phyloP scores from a whole-genome alignment of 2,888 invertebrate genomes.

The Sphecodes monilicornis region DNA sequence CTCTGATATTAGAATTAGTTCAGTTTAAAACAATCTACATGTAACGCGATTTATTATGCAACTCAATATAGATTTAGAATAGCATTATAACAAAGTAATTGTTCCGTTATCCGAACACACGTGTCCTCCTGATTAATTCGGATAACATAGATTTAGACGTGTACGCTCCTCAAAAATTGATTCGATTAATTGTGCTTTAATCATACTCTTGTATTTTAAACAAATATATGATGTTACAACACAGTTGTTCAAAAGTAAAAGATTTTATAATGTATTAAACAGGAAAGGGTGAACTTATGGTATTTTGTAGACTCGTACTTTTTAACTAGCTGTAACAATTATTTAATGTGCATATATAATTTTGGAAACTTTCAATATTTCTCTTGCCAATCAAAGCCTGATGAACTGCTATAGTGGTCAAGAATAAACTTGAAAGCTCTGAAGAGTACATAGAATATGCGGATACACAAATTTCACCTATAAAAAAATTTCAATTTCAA shows the following conservation, averaged over 20 bases:
- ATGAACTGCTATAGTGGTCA: too few relatives aligned
- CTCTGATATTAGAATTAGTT: not conserved
- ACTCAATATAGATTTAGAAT: not conserved
- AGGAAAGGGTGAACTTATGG: not conserved
- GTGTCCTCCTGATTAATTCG: too few relatives aligned
- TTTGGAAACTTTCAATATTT: not conserved
- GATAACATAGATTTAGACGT: too few relatives aligned
- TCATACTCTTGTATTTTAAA: not conserved
- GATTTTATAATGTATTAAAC: not conserved
- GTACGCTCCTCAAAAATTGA: not conserved
- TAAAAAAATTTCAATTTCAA: not conserved
- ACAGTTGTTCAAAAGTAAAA: not conserved
- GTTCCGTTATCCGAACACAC: not conserved
- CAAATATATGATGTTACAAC: too few relatives aligned
- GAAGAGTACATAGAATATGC: not conserved
- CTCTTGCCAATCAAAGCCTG: not conserved
- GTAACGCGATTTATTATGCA: not conserved
- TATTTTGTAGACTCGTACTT: not conserved
- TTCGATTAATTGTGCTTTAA: not conserved
- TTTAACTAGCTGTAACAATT: not conserved
- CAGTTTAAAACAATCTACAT: not conserved
- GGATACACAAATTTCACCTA: not conserved
- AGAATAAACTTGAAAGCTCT: not conserved
- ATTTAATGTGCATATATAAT: not conserved
- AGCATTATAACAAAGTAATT: not conserved